Percentiles rank a stretch among this genome's conserved stretches.
These are phyloP conservation scores for Ophion slaviceki DNA, from an alignment of 2,888 invertebrate genomes.

Conservation along the genomic window DNA sequence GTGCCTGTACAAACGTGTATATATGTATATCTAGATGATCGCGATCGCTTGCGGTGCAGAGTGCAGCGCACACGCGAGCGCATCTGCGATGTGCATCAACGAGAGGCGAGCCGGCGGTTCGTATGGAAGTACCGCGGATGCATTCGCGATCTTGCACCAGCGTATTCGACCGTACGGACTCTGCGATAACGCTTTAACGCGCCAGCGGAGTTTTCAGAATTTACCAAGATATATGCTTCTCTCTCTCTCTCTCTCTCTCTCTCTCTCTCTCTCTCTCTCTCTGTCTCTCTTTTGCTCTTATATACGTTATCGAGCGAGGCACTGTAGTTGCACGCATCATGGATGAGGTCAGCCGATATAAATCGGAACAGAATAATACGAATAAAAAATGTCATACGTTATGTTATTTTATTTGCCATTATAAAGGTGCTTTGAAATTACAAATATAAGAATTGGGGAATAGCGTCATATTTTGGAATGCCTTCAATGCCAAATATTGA, in stretches of 20 bases:
- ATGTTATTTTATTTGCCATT: not conserved
- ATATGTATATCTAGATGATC: slow-evolving; percentile 39
- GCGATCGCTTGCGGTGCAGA: slow-evolving; percentile 64
- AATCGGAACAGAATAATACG: not conserved
- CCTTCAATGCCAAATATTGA: not conserved
- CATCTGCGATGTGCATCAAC: slow-evolving; percentile 72
- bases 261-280: slow-evolving; percentile 28
- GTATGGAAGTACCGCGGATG: slow-evolving; percentile 44
- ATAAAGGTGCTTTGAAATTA: not conserved
- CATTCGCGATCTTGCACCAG: slow-evolving; percentile 49
- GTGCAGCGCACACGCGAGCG: slow-evolving; percentile 62
- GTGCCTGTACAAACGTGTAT: not conserved
- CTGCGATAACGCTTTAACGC: slow-evolving; percentile 65
- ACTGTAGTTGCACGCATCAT: slow-evolving; percentile 5
- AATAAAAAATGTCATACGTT: slow-evolving; percentile 3
- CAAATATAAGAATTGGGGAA: not conserved
- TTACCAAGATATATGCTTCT: slow-evolving; percentile 33
- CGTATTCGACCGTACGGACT: slow-evolving; percentile 57
- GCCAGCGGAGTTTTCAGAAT: slow-evolving; percentile 60
- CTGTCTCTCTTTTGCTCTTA: slow-evolving; percentile 21
- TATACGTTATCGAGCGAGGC: slow-evolving; percentile 9
- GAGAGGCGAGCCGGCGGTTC: slow-evolving; percentile 35
- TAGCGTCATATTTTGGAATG: not conserved
- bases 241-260: slow-evolving; percentile 36
- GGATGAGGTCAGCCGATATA: not conserved